Base-by-base conservation (phyloP, 2,113 vertebrate genomes). In the Phaetusa simplex region DNA sequence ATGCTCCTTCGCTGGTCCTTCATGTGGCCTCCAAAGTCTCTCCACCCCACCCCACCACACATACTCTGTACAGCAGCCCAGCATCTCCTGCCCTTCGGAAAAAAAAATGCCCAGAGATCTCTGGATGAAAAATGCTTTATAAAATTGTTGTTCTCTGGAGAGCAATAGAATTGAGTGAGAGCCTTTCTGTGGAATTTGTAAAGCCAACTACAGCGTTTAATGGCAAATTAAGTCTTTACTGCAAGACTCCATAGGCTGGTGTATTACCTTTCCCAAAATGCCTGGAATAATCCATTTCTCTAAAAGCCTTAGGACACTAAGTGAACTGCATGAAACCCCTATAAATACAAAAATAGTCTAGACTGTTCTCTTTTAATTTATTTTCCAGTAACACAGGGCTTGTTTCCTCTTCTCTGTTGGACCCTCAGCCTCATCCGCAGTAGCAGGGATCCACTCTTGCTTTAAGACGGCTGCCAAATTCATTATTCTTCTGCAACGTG, bases 201-300 rank as follows among this genome's bases (percentile, higher is more conserved):
- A 89, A 95, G 72, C 77, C 92, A 95, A 49, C 72, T 82, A 43
- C 67, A 81, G 77, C 14, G 0, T 81, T 82, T 73, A 40, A 91
- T 94, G 59, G 91, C 73, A 91, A 93, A 95, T 45, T 36, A 72
- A 64, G 43, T 56, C 87, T 83, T 83, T 91, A 49, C 80, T 93
- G 69, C 81, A 53, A 64, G 80, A 85, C 43, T 81, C 65, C 74
- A 80, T 14, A 58, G 79, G 34, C 61, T 76, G 82, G 36, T 34
- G 61, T 61, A 36, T 82, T 53, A 23, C 70, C 82, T 40, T 52
- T 27, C 91, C 82, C 82, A 62, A 78, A 89, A 92, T 66, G 9
- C 58, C 47, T 19, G 82, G 62, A 76, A 77, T 47, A 61, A 70
- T 58, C 67, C 67, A 21, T 77, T 70, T 66, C 69, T 61, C 29